Conservation (phyloP, 2,113 vertebrate genomes). For the Paramormyrops kingsleyae region DNA sequence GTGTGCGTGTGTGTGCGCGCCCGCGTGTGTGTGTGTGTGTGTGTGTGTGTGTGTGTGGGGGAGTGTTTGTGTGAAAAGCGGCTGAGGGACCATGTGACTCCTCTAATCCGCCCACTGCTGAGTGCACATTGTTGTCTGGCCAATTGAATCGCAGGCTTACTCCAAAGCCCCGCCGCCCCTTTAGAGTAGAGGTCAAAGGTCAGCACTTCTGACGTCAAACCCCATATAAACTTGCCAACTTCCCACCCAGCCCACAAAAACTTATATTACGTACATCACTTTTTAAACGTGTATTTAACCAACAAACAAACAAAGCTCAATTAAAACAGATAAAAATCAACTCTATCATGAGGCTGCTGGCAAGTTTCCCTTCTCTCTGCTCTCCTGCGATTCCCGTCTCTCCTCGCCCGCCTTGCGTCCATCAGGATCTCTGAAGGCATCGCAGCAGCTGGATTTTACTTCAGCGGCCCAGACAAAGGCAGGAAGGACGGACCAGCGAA, state of each 20-base stretch:
- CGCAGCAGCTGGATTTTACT: not conserved
- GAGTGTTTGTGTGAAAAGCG: conserved; percentile 25
- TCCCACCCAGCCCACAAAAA: not conserved
- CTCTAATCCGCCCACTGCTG: conserved; percentile 32
- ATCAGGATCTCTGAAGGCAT: not conserved
- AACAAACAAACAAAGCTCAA: not conserved
- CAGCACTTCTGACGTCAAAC: conserved; percentile 22
- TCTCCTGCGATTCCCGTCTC: not conserved
- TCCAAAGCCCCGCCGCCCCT: not conserved
- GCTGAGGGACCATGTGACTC: conserved; percentile 28
- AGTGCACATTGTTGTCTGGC: conserved; percentile 16
- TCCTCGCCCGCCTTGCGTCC: not conserved
- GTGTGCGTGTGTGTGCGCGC: conserved; percentile 13
- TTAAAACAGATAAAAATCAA: not conserved
- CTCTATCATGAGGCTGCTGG: not conserved
- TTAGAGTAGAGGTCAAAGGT: conserved; percentile 27
- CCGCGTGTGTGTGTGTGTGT: not conserved
- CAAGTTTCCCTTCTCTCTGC: not conserved
- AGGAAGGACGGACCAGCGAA: not conserved
- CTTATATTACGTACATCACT: not conserved
- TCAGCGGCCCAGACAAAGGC: not conserved
- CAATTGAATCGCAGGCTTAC: conserved; percentile 15
- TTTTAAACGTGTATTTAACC: not conserved
- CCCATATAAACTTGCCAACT: conserved; percentile 20
- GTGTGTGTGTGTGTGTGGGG: not conserved